Base-by-base conservation (phyloP, 2,888 invertebrate genomes). In the Pollenia angustigena region DNA sequence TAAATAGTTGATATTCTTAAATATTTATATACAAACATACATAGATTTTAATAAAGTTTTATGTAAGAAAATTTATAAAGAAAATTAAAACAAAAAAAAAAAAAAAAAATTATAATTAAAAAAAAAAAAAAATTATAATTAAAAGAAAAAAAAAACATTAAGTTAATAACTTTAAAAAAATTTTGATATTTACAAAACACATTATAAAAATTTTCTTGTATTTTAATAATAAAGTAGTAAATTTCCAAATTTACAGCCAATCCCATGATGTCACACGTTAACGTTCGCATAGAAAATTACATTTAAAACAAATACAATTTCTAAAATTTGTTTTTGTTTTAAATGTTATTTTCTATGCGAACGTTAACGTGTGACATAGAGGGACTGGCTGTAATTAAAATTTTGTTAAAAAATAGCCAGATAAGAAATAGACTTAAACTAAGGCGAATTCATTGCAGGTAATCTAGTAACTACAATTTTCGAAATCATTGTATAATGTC, bases 181-280 rank as follows among this genome's bases (percentile, higher is more conserved):
- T 64, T 80, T 71, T 71, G 71, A 60, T 80, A 80, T 62, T 79
- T 32, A 78, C 46, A 66, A 54, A 64, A 44, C 64, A 18, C 23
- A 40, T 23, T 44, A 44, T 69, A 40, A 56, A 23, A n/a, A 72
- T 23, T 50, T 46, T 10, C n/a, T 58, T 23, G 50, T 62, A 75
- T 62, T 62, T 44, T 10, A n/a, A 50, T 62, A 62, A 75, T 18
- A 75, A 52, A 32, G 32, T 74, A 74, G 58, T 48, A 48, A 60
- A 75, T 74, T 50, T 46, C 6, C 4, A 32, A 32, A 32, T 32
- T 32, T 32, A n/a, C n/a, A n/a, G n/a, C n/a, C n/a, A n/a, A n/a
- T n/a, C n/a, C n/a, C n/a, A n/a, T n/a, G n/a, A n/a, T n/a, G n/a
- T n/a, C n/a, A n/a, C n/a, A n/a, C n/a, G n/a, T n/a, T n/a, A n/a